Base-by-base conservation (phyloP, 2,797 vertebrate species). In the Pempheris klunzingeri region DNA sequence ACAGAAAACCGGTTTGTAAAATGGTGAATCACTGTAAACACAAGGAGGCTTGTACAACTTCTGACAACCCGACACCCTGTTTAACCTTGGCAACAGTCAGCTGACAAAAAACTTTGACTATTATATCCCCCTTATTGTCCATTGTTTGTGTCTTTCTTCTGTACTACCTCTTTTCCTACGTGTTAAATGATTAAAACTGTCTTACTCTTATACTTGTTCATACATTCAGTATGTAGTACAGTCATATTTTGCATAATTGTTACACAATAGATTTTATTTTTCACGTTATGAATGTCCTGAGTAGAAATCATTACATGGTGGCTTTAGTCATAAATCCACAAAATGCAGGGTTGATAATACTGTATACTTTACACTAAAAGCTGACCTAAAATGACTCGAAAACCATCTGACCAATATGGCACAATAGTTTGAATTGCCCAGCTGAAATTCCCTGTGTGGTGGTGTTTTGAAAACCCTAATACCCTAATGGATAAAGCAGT, bases 401-500 rank as follows among this genome's bases (percentile, higher is more conserved):
- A 70, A 76, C 67, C 76, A 81, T 82, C 65, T 60, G 73, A 60
- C 71, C 69, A 66, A 78, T 82, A 49, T 50, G 24, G 54, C 24
- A 87, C 82, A 90, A 85, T 78, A 32, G 67, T 79, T 82, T 88
- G 67, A 85, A 81, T 67, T 85, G 50, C 49, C 67, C 17, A 9
- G 84, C 72, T 80, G 63, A 85, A 86, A 85, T 80, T 82, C 80
- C 72, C 24, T 15, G 68, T 68, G 59, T 73, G 59, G 67, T 43
- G 70, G 46, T 88, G 87, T 92, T 92, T 91, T 88, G 80, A 86
- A 92, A 90, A 88, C 76, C 41, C 75, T 77, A 74, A 91, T 89
- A 81, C 88, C 72, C 76, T 72, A 74, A 87, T 80, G 63, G 85
- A 90, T 92, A 83, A 90, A 91, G 84, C 84, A 85, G 86, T 84